Percentiles rank a stretch among this genome's conserved stretches.
Conservation (phyloP, 1,140 invertebrate genomes). For the Ceratitis capitata region DNA sequence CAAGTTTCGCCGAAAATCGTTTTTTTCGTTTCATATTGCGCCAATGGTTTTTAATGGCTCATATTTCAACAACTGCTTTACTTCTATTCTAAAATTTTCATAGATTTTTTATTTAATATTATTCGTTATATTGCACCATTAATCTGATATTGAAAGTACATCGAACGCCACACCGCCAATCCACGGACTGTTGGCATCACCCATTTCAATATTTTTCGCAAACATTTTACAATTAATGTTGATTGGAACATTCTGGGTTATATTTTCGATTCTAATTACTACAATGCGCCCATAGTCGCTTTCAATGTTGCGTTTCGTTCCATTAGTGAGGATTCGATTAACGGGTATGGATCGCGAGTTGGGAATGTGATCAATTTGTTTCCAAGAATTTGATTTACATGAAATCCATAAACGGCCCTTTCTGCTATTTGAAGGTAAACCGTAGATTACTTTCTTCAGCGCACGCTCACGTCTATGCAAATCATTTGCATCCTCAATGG, state of each 20-base stretch:
- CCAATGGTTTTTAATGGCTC: too few species aligned
- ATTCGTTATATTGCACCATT: background rate
- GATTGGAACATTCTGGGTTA: background rate
- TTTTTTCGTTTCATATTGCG: too few species aligned
- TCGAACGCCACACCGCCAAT: background rate
- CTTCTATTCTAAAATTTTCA: too few species aligned
- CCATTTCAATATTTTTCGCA: slow-evolving; percentile 22
- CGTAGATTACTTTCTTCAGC: background rate
- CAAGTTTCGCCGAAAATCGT: too few species aligned
- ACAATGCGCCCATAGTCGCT: background rate
- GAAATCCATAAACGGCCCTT: slow-evolving; percentile 18
- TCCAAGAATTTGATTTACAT: background rate
- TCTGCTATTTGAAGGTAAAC: background rate
- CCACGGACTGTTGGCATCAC: background rate
- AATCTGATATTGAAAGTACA: background rate
- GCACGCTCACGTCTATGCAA: background rate
- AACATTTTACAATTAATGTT: background rate
- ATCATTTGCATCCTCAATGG: background rate
- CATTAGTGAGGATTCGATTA: background rate
- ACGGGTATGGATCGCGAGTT: background rate
- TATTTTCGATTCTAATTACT: background rate
- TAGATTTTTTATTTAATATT: too few species aligned
- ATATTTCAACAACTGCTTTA: too few species aligned
- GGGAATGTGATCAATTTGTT: background rate
- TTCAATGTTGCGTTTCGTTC: background rate